phyloP scores from a whole-genome alignment of 2,797 vertebrate genomes.

The Ispidina lecontei region DNA sequence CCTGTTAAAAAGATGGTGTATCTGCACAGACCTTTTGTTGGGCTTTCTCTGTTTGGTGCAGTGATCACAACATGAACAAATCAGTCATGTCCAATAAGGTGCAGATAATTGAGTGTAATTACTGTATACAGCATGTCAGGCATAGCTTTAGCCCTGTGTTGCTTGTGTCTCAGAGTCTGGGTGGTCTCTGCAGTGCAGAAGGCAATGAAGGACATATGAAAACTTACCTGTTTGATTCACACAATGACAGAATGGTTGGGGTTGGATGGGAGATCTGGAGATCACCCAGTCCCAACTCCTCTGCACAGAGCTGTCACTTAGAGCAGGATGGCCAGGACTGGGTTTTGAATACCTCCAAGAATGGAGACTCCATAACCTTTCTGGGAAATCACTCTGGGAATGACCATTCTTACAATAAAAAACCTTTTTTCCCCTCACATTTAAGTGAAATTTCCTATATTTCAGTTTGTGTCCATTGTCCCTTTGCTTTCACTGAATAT shows the following conservation, averaged over 20 bases:
- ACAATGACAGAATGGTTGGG: not conserved
- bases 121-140: not conserved
- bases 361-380: not conserved
- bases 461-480: not conserved
- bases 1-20: not conserved
- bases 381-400: not conserved
- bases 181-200: not conserved
- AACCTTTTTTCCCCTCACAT: not conserved
- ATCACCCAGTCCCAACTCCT: not conserved
- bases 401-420: not conserved
- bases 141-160: not conserved
- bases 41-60: not conserved
- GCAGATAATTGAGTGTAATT: not conserved
- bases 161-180: rapidly evolving
- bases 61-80: not conserved
- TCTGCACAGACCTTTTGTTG: not conserved
- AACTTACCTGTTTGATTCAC: not conserved
- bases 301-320: not conserved
- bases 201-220: not conserved
- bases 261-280: not conserved
- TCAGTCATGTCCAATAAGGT: not conserved
- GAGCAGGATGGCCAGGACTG: not conserved
- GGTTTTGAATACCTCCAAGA: not conserved
- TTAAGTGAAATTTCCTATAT: not conserved
- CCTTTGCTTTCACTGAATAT: not conserved